phyloP scores from a whole-genome alignment of 2,113 vertebrate genomes.

The Prolemur simus region DNA sequence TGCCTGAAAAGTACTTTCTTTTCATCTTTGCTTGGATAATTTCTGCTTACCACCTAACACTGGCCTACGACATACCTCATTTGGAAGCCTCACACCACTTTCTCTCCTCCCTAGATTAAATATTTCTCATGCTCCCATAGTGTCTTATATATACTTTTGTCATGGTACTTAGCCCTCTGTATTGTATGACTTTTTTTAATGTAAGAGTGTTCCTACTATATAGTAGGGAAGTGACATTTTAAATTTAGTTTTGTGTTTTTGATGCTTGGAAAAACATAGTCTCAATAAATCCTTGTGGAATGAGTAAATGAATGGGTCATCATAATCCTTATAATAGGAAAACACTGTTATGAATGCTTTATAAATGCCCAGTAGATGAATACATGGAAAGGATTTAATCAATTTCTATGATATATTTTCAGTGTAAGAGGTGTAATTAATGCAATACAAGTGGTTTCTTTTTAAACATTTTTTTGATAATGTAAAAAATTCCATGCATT shows the following conservation, averaged over 20 bases:
- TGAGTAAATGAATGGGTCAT: background rate
- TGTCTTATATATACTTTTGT: background rate
- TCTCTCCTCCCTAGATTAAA: background rate
- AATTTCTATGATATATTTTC: background rate
- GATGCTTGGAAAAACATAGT: background rate
- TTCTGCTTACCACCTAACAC: background rate
- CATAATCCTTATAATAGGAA: background rate
- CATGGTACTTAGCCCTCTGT: background rate
- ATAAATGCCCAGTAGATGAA: background rate
- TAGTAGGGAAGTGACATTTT: background rate
- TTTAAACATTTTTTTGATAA: background rate
- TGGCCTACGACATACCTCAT: background rate
- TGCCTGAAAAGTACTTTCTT: background rate
- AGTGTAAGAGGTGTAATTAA: slow-evolving; percentile 10
- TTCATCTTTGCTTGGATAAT: background rate
- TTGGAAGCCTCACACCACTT: background rate
- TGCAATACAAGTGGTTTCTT: background rate
- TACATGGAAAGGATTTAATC: background rate
- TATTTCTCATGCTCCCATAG: background rate
- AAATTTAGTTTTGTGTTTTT: background rate
- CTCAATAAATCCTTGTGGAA: background rate
- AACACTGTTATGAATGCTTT: background rate
- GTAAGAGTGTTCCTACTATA: background rate
- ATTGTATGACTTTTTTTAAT: background rate
- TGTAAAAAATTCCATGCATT: background rate